Percentiles rank a stretch among this genome's conserved stretches.
phyloP scores from a whole-genome alignment of 2,113 vertebrate species.

The Scopus umbretta region DNA sequence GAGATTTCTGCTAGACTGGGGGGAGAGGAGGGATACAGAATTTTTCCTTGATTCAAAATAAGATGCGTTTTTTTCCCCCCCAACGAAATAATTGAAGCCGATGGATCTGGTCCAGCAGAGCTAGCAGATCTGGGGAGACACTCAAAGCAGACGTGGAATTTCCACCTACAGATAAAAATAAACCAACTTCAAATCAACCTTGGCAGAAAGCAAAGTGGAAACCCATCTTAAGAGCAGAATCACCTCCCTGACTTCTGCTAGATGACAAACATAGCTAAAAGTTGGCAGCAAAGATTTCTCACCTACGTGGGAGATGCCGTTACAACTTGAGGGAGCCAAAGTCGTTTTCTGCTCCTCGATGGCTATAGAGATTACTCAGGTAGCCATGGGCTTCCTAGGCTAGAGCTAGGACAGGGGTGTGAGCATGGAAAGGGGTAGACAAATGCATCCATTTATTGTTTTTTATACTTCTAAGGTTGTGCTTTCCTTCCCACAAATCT shows the following conservation, averaged over 20 bases:
- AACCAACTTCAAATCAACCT: neutral
- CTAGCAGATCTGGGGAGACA: neutral
- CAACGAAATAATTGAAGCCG: neutral
- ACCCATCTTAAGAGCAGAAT: neutral
- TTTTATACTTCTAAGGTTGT: neutral
- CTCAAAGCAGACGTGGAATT: neutral
- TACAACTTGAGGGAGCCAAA: neutral
- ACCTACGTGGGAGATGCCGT: neutral
- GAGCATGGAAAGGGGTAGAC: neutral
- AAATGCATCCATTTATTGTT: neutral
- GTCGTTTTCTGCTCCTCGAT: neutral
- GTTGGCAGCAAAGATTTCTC: neutral
- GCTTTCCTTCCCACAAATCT: neutral
- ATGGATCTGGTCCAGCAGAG: neutral
- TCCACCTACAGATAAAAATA: neutral
- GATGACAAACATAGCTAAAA: neutral
- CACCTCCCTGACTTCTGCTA: neutral
- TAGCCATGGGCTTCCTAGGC: neutral
- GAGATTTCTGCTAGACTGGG: neutral
- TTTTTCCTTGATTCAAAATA: neutral
- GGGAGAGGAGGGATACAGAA: neutral
- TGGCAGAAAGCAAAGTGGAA: neutral
- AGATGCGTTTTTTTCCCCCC: too few species aligned
- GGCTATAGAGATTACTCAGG: neutral
- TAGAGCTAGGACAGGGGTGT: neutral